A percentile compares a stretch with the other conserved stretches of the same genome.
phyloP scores from a whole-genome alignment of 2,113 vertebrate genomes.

The Ibidorhyncha struthersii region DNA sequence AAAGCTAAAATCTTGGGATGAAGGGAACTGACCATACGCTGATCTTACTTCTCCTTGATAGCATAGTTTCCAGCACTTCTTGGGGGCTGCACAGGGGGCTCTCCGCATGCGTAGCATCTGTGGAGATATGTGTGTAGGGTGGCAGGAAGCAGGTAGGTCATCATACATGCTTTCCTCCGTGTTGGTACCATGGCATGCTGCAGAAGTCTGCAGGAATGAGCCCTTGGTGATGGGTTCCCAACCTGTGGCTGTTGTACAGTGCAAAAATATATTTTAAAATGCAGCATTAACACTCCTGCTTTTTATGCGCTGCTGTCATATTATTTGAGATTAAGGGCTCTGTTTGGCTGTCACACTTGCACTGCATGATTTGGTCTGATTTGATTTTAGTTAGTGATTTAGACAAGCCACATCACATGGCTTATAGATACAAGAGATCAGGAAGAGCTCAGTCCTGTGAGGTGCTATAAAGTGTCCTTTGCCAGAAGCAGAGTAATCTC shows the following conservation, averaged over 20 bases:
- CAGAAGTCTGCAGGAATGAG: neutral
- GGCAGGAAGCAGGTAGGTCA: neutral
- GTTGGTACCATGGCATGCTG: rapidly evolving
- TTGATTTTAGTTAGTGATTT: slow-evolving; percentile 8
- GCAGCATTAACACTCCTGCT: neutral
- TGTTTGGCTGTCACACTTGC: neutral
- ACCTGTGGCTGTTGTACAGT: neutral
- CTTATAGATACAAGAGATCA: neutral
- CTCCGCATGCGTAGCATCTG: rapidly evolving
- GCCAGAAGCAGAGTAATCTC: neutral
- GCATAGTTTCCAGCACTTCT: neutral
- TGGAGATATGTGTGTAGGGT: rapidly evolving
- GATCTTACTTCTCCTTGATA: neutral
- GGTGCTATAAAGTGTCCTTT: neutral
- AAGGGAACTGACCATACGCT: neutral
- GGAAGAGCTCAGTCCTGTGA: neutral
- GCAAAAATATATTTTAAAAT: neutral
- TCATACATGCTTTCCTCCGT: rapidly evolving
- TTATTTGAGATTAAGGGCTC: slow-evolving; percentile 5
- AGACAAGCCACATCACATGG: neutral
- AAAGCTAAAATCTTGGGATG: neutral
- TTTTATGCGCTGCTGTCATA: neutral
- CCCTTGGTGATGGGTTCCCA: neutral
- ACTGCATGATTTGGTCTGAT: neutral
- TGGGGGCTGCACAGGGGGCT: neutral